Evolutionary conservation across 1,140 invertebrate species (phyloP), one percentile per base, ranked within the genome.

Genomic region (Drosophila triauraria): DNA sequence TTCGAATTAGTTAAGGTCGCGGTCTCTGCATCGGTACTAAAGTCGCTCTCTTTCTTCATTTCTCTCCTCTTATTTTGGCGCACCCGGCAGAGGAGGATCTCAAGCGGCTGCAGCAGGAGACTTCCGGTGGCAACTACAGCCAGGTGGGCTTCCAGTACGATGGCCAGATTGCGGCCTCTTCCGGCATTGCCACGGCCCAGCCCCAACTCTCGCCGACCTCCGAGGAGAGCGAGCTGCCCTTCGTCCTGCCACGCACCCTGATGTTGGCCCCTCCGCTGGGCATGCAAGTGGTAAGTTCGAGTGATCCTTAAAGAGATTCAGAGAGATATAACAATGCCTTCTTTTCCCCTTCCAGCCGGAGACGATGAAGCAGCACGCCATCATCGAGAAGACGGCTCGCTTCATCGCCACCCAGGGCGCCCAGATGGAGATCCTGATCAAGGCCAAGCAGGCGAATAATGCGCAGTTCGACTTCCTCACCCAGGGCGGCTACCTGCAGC

Each of bases 341-440:
- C 3, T 9, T 8, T n/a, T 5, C n/a, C 6, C 6, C 57, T 78
- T 82, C 83, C 93, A 99, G 97, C 99, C 99, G n/a, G 95, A 96
- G 75, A 97, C 96, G 7, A 95, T 96, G 83, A 99, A 99, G 91
- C 95, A 97, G 78, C 97, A 99, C 93, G 96, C 97, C 5, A 97
- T 99, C 58, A 99, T 99, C 87, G 98, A 99, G 91, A 99, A 98
- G 93, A 99, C 99, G 1, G 98, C 99, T 0, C 94, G 96, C 54
- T 99, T 99, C 94, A 98, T 99, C 74, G 96, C 97, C 68, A 94
- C 95, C 47, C 98, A 99, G 93, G 99, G 98, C 1, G 94, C 96
- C 35, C 99, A 99, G 94, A 99, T 99, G 98, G 99, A 99, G 94
- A 99, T 99, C 59, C 94, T 99, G 0, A 96, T 99, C 61, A 99